phyloP scores from a whole-genome alignment of 2,797 vertebrate genomes.

The Neosilurus hyrtlii region DNA sequence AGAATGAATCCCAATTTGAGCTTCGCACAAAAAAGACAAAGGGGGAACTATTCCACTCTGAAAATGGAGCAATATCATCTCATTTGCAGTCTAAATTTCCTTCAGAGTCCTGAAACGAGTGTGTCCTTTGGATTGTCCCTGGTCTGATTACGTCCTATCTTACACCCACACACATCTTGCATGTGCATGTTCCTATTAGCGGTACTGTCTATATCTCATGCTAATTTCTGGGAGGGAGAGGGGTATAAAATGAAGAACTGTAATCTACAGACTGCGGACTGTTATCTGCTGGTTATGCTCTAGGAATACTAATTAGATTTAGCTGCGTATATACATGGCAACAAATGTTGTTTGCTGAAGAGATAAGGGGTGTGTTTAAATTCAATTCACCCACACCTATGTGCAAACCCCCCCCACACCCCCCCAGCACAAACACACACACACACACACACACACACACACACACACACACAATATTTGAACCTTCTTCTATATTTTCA shows the following conservation, averaged over 20 bases:
- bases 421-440: not conserved
- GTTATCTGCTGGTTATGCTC: slow-evolving; percentile 51
- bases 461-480: slow-evolving; percentile 1
- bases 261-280: slow-evolving; percentile 49
- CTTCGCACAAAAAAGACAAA: slow-evolving; percentile 57
- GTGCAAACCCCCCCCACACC: no score
- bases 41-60: slow-evolving; percentile 58
- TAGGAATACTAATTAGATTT: slow-evolving; percentile 60
- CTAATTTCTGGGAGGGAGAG: slow-evolving; percentile 55
- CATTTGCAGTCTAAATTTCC: slow-evolving; percentile 51
- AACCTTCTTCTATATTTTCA: not conserved
- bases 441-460: not conserved
- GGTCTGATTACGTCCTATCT: slow-evolving; percentile 43
- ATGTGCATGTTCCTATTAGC: slow-evolving; percentile 45
- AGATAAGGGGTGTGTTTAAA: slow-evolving; percentile 39
- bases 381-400: slow-evolving; percentile 42
- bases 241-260: slow-evolving; percentile 57
- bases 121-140: slow-evolving; percentile 37
- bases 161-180: slow-evolving; percentile 45
- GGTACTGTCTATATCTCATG: slow-evolving; percentile 52
- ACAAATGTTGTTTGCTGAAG: slow-evolving; percentile 39
- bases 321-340: slow-evolving; percentile 48
- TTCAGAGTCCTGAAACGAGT: slow-evolving; percentile 7
- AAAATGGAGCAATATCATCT: slow-evolving; percentile 62
- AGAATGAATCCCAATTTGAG: slow-evolving; percentile 55